These are phyloP conservation scores for Crotalus helleri DNA, from an alignment of 2,113 vertebrate species.

Conservation along the genomic window DNA sequence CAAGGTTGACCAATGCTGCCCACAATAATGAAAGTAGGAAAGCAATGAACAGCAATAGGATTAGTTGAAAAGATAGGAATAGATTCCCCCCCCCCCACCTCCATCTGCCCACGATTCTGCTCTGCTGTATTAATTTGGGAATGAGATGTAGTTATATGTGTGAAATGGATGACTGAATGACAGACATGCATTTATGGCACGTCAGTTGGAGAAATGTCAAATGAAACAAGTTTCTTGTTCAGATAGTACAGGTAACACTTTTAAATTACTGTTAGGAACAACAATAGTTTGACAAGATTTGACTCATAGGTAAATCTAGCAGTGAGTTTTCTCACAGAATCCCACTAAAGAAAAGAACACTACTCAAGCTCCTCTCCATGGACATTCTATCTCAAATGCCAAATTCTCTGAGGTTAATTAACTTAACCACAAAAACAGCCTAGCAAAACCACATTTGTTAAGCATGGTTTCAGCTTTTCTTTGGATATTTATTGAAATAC, in stretches of 20 bases:
- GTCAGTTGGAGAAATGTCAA: neutral
- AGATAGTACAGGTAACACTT: neutral
- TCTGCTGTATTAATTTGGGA: neutral
- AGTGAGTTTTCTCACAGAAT: neutral
- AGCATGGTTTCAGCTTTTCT: neutral
- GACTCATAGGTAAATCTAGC: neutral
- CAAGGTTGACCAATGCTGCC: neutral
- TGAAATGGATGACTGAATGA: neutral
- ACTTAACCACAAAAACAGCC: neutral
- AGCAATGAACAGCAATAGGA: neutral
- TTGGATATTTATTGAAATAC: neutral
- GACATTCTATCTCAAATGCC: neutral
- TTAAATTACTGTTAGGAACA: neutral
- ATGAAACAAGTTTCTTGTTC: neutral
- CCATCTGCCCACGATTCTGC: neutral
- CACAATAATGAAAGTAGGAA: neutral
- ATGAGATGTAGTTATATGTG: neutral
- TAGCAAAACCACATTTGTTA: neutral
- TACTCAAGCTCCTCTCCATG: neutral
- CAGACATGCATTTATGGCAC: neutral
- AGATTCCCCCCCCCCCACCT: neutral
- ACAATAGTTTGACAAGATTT: neutral
- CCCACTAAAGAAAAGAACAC: neutral
- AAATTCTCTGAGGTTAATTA: neutral
- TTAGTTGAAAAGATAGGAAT: neutral